phyloP scores from a whole-genome alignment of 53 echinoderm and acorn worm genomes.

The Luidia sarsii region DNA sequence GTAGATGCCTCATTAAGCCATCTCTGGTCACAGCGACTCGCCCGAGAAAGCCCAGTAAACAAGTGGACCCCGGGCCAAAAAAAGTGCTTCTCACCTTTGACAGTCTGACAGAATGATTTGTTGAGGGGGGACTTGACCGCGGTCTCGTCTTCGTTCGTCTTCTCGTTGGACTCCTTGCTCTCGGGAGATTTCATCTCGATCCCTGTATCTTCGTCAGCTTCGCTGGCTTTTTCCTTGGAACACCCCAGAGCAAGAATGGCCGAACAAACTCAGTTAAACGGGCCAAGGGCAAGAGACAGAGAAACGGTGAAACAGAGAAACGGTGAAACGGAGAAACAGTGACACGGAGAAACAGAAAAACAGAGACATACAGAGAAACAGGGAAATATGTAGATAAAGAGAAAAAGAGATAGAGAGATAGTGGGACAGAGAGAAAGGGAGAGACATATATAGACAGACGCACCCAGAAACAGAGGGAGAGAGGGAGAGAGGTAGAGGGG shows the following conservation, averaged over 20 bases:
- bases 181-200: conserved; percentile 9
- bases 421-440: too few species aligned
- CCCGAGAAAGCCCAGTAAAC: too few species aligned
- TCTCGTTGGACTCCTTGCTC: not conserved
- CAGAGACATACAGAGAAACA: too few species aligned
- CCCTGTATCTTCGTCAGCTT: not conserved
- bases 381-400: too few species aligned
- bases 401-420: too few species aligned
- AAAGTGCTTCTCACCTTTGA: not conserved
- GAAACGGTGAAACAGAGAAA: not conserved
- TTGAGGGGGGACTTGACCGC: not conserved
- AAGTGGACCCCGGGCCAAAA: not conserved
- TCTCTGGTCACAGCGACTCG: too few species aligned
- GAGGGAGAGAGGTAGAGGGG: too few species aligned
- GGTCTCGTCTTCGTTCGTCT: not conserved
- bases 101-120: not conserved
- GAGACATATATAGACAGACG: too few species aligned
- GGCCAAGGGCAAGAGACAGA: not conserved
- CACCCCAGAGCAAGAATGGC: not conserved
- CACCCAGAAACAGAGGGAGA: too few species aligned
- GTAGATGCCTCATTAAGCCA: too few species aligned
- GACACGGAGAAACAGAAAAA: not conserved
- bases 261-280: not conserved
- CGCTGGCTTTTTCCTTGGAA: not conserved
- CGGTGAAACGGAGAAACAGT: too few species aligned